phyloP scores from a whole-genome alignment of 2,888 invertebrate genomes.

The Hofmannophila pseudospretella region DNA sequence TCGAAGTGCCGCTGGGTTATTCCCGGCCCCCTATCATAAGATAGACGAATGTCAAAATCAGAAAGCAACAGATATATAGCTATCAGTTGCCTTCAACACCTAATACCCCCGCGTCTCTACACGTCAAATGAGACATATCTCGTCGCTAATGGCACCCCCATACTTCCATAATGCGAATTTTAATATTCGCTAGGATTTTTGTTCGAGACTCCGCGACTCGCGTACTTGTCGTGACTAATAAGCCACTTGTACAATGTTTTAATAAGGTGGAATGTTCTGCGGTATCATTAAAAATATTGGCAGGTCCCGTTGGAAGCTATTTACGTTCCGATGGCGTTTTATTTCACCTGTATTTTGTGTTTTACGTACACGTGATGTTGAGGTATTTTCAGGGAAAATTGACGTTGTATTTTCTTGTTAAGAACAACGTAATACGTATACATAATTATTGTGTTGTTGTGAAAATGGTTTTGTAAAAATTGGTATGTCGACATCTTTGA shows the following conservation, averaged over 20 bases:
- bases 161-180: constrained; percentile 29
- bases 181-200: constrained; percentile 21
- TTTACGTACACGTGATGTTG: too few species aligned
- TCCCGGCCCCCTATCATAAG: too few species aligned
- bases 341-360: too few species aligned
- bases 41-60: too few species aligned
- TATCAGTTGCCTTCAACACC: not conserved
- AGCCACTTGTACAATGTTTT: constrained; percentile 38
- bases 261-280: constrained; percentile 35
- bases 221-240: constrained; percentile 2
- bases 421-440: too few species aligned
- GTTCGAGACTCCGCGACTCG: not conserved
- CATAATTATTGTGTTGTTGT: too few species aligned
- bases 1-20: too few species aligned
- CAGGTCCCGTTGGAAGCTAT: not conserved
- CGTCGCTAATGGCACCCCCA: constrained; percentile 54
- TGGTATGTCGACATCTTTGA: too few species aligned
- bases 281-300: constrained; percentile 32
- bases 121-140: constrained; percentile 50
- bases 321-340: not conserved
- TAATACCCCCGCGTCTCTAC: constrained; percentile 19
- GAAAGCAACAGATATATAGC: too few species aligned
- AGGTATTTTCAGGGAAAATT: too few species aligned
- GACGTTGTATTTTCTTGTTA: too few species aligned
- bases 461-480: too few species aligned